Conservation (phyloP, 2,113 vertebrate genomes). For the Probosciger aterrimus region DNA sequence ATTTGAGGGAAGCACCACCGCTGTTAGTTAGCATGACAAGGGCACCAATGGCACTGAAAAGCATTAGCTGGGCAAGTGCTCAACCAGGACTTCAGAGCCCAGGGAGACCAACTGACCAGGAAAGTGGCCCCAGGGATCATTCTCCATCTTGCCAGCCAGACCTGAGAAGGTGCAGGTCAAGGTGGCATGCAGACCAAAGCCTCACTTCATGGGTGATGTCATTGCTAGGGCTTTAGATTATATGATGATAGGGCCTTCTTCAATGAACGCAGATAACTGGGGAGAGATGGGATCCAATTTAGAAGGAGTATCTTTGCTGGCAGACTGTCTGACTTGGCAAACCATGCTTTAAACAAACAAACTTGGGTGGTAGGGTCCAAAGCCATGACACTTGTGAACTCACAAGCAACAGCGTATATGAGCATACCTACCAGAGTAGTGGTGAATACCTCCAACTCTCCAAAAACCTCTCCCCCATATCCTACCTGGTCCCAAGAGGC, state of each 20-base stretch:
- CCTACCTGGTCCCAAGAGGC: background rate
- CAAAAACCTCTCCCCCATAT: background rate
- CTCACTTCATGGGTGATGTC: fast-evolving
- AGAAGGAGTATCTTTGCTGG: background rate
- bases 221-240: background rate
- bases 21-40: background rate
- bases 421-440: background rate
- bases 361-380: background rate
- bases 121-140: fast-evolving
- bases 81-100: background rate
- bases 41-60: background rate
- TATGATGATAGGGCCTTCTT: fast-evolving
- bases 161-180: fast-evolving
- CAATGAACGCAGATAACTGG: fast-evolving
- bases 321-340: background rate
- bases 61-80: no score
- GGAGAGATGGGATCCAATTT: fast-evolving
- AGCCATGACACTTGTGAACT: fast-evolving
- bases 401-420: background rate
- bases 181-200: fast-evolving
- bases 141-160: background rate
- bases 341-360: background rate
- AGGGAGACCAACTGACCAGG: background rate
- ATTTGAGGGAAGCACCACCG: fast-evolving
- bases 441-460: fast-evolving